Percentiles rank a stretch among this genome's conserved stretches.
Evolutionary conservation across 2,888 invertebrate genomes (phyloP).

Genomic region (Limenitis camilla): DNA sequence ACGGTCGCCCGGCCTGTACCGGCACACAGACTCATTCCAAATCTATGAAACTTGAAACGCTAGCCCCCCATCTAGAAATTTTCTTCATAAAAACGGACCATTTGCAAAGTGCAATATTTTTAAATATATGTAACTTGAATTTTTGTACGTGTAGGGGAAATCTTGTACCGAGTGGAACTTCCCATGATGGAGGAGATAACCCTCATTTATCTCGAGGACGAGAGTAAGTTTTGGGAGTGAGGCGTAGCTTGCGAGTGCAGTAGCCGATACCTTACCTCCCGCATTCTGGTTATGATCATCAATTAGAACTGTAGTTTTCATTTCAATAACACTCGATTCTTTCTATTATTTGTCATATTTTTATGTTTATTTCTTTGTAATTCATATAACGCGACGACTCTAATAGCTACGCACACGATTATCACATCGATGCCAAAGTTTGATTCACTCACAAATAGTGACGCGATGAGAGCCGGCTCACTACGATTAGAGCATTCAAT

Average conservation of each 20-base stretch:
- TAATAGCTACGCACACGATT: slow-evolving; percentile 67
- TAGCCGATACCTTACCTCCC: slow-evolving; percentile 75
- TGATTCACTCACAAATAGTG: slow-evolving; percentile 41
- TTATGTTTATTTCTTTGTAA: slow-evolving; percentile 58
- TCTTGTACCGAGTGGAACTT: slow-evolving; percentile 94
- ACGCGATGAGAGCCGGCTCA: slow-evolving; percentile 28
- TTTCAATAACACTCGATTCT: slow-evolving; percentile 71
- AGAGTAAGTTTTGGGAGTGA: slow-evolving; percentile 79
- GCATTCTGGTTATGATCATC: slow-evolving; percentile 76
- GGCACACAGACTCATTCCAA: too few species aligned
- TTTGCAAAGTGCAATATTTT: slow-evolving; percentile 33
- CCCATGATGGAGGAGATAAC: slow-evolving; percentile 95
- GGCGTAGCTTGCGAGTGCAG: slow-evolving; percentile 80
- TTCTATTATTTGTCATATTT: slow-evolving; percentile 58
- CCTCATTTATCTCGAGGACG: slow-evolving; percentile 94
- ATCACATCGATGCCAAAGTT: slow-evolving; percentile 53
- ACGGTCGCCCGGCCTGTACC: slow-evolving; percentile 92
- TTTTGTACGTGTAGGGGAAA: slow-evolving; percentile 83
- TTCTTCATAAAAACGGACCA: slow-evolving; percentile 35
- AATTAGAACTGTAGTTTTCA: slow-evolving; percentile 74
- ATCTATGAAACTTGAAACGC: slow-evolving; percentile 1
- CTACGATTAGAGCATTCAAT: neutral
- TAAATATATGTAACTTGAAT: slow-evolving; percentile 71
- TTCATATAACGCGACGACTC: slow-evolving; percentile 66
- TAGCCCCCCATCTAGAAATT: slow-evolving; percentile 24